phyloP scores from a whole-genome alignment of 2,888 invertebrate genomes.

The Rotaria macrura region DNA sequence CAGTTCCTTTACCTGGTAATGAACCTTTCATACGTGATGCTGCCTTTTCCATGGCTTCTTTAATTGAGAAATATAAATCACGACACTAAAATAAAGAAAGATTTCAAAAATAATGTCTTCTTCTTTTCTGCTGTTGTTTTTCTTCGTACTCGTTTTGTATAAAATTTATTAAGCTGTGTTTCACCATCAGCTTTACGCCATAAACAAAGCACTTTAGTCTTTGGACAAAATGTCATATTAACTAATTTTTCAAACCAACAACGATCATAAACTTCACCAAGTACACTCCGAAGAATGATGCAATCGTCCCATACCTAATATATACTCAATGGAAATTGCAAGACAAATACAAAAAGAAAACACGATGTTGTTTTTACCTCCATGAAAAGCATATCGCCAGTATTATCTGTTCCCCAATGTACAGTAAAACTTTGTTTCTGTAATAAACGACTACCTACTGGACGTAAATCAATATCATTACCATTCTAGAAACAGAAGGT shows the following conservation, averaged over 20 bases:
- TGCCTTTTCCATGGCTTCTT: conserved; percentile 88
- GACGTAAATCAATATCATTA: conserved; percentile 91
- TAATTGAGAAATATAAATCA: conserved; percentile 92
- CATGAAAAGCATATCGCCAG: conserved; percentile 60
- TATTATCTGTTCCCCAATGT: conserved; percentile 82
- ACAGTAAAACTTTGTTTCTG: conserved; percentile 96
- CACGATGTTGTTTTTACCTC: conserved; percentile 47
- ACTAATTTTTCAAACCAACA: conserved; percentile 99
- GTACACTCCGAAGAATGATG: conserved; percentile 56
- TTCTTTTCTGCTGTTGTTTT: no score
- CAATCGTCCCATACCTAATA: conserved; percentile 81
- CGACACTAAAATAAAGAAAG: conserved; percentile 65
- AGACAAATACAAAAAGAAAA: no score
- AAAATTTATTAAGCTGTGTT: conserved; percentile 71
- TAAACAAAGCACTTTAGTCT: conserved; percentile 86
- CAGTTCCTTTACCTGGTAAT: conserved; percentile 35
- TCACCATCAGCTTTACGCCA: conserved; percentile 73
- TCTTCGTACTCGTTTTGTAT: conserved; percentile 95
- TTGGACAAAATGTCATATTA: conserved; percentile 98
- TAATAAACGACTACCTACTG: conserved; percentile 80
- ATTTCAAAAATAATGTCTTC: no score
- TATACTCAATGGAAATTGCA: no score
- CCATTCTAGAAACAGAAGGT: conserved; percentile 63
- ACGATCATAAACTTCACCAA: conserved; percentile 56
- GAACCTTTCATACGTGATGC: conserved; percentile 58